Evolutionary conservation across 2,113 vertebrate species (phyloP), one percentile per base, ranked within the genome.

Genomic region (Paedocypris sp.): DNA sequence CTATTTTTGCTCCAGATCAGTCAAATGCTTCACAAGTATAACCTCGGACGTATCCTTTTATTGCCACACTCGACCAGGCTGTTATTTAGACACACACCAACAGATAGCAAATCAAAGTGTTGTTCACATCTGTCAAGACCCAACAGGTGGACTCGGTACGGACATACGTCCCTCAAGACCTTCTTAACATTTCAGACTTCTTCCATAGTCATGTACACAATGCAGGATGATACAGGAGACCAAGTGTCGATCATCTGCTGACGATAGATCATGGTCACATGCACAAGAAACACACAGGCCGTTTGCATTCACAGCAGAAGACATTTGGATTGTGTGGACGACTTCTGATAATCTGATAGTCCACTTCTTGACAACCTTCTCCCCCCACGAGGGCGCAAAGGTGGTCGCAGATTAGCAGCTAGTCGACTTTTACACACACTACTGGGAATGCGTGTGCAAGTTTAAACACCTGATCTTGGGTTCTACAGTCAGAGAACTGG

Each of bases 1-100:
- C 86, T 86, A 85, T 83, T 83, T 84, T 79, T 86, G 74, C 32
- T 80, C 67, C 75, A 81, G 67, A 68, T 71, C n/a, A 75, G 77
- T 60, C 77, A 76, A 80, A 83, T 78, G 77, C 69, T 66, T 74
- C 66, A 74, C 63, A 67, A 75, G 82, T 12, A 62, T 73, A 70
- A 70, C 69, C 68, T 65, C 15, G 47, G 43, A 8, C 64, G 32
- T 66, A 64, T 69, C 28, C 28, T 46, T 74, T 75, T 61, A 67
- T 36, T 47, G 59, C 74, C 45, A 33, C 58, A 60, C 62, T 69
- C 58, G 66, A 49, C 64, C 69, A 67, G 15, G 33, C 20, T 69
- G 60, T 72, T 76, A 56, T 73, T 75, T 52, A 39, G 25, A 54
- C 33, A 57, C 58, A 39, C 54, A 58, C 33, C 32, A 20, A 54